Evolutionary conservation across 2,888 invertebrate species (phyloP), one percentile per base, ranked within the genome.

Genomic region (Agrochola circellaris): DNA sequence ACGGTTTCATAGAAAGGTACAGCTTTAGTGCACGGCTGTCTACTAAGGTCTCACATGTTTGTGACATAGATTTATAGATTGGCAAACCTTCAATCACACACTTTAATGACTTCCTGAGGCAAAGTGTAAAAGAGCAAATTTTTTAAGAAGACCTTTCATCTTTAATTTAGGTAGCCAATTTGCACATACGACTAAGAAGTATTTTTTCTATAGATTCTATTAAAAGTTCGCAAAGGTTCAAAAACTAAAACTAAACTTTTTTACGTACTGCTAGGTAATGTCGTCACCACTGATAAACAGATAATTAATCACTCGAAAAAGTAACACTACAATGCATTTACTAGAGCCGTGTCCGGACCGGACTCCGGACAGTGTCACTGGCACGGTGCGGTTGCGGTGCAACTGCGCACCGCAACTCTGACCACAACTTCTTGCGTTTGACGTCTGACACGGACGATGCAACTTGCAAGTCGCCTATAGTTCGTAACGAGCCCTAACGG

Each of bases 381-480:
- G 71, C 89, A 85, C 38, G 79, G 30, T 82, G 84, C 67, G 85
- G 88, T 87, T 85, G 77, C 71, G 79, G 75, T 20, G n/a, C 26
- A 82, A 83, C 77, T 82, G 70, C 51, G 17, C 38, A 84, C 90
- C 90, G 69, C 90, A 87, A 85, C 80, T 85, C 61, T 17, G 42
- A 86, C 89, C 89, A 61, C 90, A 89, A 85, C 79, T 86, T 86
- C 86, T 89, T 89, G 90, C 82, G 81, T 85, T 86, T 89, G 90
- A 87, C 90, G 81, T 81, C 79, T 79, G 86, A 81, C 77, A 78
- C 42, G 74, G 62, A 79, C 76, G 54, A 65, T 77, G 82, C 77
- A 84, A 82, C 71, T 83, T 78, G 78, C 61, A 74, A 74, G 69
- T 61, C 56, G 72, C 66, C 17, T 42, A 56, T 68, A 66, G 74